A percentile compares a stretch with the other conserved stretches of the same genome.
Conservation (phyloP, 2,113 vertebrate genomes). For the Tinamus guttatus region DNA sequence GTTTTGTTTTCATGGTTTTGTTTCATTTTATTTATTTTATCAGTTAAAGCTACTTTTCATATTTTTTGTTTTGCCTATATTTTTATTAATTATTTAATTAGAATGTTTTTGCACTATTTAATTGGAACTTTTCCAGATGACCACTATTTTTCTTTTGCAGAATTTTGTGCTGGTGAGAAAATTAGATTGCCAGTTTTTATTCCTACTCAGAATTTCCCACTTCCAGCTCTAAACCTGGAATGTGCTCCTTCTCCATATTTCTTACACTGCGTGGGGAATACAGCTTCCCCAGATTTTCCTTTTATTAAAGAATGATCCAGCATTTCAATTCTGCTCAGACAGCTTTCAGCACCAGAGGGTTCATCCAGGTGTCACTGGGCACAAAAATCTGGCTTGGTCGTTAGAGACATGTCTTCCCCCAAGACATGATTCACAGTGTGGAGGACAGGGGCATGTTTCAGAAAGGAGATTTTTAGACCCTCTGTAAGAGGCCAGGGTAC, state of each 20-base stretch:
- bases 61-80: neutral
- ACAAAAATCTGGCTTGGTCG: neutral
- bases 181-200: neutral
- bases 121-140: neutral
- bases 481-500: neutral
- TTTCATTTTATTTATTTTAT: neutral
- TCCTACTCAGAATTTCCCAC: neutral
- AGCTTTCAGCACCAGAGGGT: neutral
- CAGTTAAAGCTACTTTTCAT: neutral
- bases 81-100: neutral
- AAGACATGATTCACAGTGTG: neutral
- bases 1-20: neutral
- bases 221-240: neutral
- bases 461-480: fast-evolving
- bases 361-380: neutral
- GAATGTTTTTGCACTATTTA: neutral
- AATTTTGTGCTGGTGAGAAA: neutral
- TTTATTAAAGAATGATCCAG: neutral
- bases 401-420: neutral
- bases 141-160: neutral
- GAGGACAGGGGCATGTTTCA: neutral
- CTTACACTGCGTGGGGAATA: neutral
- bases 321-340: neutral
- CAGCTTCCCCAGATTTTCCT: neutral
- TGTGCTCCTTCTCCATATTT: fast-evolving